Base-by-base conservation (phyloP, 2,797 vertebrate genomes). In the Sus cebifrons region DNA sequence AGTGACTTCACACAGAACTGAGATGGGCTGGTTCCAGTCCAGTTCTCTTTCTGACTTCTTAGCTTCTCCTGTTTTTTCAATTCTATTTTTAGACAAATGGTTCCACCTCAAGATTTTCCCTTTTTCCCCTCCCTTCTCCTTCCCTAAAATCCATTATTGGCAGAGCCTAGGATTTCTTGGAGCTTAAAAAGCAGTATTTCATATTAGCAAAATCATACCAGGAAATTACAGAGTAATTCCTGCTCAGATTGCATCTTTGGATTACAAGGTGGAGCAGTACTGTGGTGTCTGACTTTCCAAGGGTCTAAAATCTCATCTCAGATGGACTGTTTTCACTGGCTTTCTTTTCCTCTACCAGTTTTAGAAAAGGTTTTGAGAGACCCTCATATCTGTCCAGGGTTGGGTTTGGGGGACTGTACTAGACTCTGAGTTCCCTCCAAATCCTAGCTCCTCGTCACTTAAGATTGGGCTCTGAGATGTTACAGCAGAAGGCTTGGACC, bases 181-280 rank as follows among this genome's bases (percentile, higher is more conserved):
- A 60, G 67, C 40, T 89, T 78, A 44, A 86, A 93, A 73, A 71
- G 29, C 94, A 94, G 64, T 60, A 70, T 91, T 98, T 95, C 91
- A 68, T 93, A 95, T 97, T 81, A 89, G 81, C 75, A 91, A 94
- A 91, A 84, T 14, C 64, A 32, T 74, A 60, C n/a, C 82, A 96
- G 84, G 81, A 96, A 95, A 96, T 49, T 70, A 83, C 73, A 56
- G 75, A 91, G 73, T 32, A 73, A 44, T 67, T 83, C 32, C 65
- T 93, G 86, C 84, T 93, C 95, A 87, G 36, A 78, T 78, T 94
- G 32, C 84, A 82, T 82, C 25, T 94, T 91, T 79, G 73, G 44
- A 62, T 64, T 49, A 40, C 36, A 58, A 71, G 14, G n/a, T 40
- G 21, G 58, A 16, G 25, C 32, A 0, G 74, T 15, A 36, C 65